These are phyloP conservation scores for Rhabdomys dilectus DNA, from an alignment of 2,113 vertebrate species.

Conservation along the genomic window DNA sequence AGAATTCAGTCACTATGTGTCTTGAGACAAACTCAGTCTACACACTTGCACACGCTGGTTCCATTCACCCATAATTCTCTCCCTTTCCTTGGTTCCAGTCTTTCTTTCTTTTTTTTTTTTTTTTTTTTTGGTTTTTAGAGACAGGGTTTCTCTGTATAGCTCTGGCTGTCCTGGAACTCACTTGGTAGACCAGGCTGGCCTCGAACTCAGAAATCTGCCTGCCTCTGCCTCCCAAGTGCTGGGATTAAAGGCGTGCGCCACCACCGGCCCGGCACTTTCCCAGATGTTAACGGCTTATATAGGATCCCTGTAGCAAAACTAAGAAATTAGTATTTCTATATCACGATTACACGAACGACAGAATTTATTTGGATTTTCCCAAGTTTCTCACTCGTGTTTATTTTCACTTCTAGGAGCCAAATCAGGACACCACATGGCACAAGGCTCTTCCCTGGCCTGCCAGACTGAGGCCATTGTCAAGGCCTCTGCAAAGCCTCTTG, in stretches of 20 bases:
- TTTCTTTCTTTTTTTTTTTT: no score
- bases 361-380: not conserved
- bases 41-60: not conserved
- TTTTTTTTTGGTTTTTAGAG: no score
- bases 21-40: not conserved
- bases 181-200: no score
- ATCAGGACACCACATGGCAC: not conserved
- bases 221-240: no score
- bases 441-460: not conserved
- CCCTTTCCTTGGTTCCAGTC: not conserved
- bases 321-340: constrained; percentile 9
- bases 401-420: not conserved
- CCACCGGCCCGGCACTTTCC: no score
- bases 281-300: not conserved
- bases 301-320: not conserved
- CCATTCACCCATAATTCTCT: not conserved
- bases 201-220: no score
- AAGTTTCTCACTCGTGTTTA: not conserved
- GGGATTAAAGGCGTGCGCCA: no score
- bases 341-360: not conserved
- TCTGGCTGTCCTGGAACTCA: no score
- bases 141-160: no score
- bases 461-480: not conserved
- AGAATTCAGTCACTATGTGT: not conserved
- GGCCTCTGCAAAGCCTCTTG: not conserved